These are phyloP conservation scores for Theonella swinhoei DNA, from an alignment of 37 sponge, comb jelly and placozoan species.

Conservation along the genomic window DNA sequence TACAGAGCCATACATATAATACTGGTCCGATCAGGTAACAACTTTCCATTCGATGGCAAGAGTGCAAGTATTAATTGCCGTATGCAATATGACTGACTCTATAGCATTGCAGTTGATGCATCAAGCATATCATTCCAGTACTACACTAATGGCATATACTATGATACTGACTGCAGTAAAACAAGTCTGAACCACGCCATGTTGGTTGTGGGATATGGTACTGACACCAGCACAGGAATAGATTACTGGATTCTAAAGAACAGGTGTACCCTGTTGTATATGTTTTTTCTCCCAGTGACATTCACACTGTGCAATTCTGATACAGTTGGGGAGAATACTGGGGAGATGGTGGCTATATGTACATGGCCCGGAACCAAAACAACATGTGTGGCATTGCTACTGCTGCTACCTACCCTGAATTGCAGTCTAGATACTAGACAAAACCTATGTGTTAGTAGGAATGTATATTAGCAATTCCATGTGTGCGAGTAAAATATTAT, in stretches of 20 bases:
- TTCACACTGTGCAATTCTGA: neutral
- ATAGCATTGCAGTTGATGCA: slow-evolving; percentile 73
- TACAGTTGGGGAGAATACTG: neutral
- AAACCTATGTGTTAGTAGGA: no score
- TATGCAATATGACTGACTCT: slow-evolving; percentile 26
- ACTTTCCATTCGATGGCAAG: neutral
- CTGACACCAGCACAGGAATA: neutral
- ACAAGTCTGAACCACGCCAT: slow-evolving; percentile 77
- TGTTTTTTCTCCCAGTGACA: neutral
- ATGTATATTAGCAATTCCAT: no score
- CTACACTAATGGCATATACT: slow-evolving; percentile 73
- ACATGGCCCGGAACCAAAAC: neutral
- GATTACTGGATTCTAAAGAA: slow-evolving; percentile 83
- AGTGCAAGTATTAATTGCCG: neutral
- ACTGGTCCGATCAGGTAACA: neutral
- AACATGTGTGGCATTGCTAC: neutral
- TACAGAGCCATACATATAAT: neutral
- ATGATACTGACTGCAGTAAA: slow-evolving; percentile 67
- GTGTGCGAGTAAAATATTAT: no score
- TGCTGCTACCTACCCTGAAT: neutral
- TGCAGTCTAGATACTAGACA: neutral
- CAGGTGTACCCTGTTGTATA: neutral
- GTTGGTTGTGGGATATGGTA: slow-evolving; percentile 78
- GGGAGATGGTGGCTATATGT: neutral
- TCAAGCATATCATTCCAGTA: slow-evolving; percentile 64